Evolutionary conservation across 2,888 invertebrate species (phyloP).

Genomic region (Erpobdella octoculata): DNA sequence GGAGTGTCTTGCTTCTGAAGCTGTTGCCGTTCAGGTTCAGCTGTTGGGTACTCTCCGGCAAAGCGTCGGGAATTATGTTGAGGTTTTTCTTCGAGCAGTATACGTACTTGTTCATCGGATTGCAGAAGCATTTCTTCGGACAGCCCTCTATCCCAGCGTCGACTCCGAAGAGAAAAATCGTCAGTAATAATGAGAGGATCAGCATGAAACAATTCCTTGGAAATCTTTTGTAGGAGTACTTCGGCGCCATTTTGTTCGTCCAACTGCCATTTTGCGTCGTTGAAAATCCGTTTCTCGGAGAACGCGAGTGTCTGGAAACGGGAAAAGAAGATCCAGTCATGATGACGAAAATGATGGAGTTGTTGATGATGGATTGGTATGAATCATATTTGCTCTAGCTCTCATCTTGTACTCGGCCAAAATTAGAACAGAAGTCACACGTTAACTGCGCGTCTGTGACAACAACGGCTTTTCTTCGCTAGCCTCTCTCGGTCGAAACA

Average conservation of each 20-base stretch:
- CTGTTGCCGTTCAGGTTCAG: conserved; percentile 47
- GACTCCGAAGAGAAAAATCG: neutral
- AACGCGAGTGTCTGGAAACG: no score
- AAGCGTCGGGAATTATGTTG: conserved; percentile 44
- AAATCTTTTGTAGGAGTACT: neutral
- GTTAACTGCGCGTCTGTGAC: no score
- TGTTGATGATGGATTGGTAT: no score
- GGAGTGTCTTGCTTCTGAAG: conserved; percentile 42
- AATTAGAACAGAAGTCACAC: no score
- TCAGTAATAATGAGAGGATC: neutral
- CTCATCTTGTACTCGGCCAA: no score
- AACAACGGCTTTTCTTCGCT: no score
- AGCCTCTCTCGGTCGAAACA: no score
- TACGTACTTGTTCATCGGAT: conserved; percentile 44
- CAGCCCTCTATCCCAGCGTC: conserved; percentile 35
- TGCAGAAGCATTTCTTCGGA: conserved; percentile 47
- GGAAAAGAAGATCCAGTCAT: no score
- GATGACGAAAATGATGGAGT: no score
- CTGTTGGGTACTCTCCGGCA: conserved; percentile 44
- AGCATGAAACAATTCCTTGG: neutral
- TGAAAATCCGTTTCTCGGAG: no score
- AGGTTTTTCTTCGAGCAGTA: conserved; percentile 46
- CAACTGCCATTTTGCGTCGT: no score
- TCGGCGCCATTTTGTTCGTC: neutral
- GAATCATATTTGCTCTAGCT: no score